A percentile compares a stretch with the other conserved stretches of the same genome.
phyloP scores from a whole-genome alignment of 2,113 vertebrate genomes.

The Pachyramphus minor region DNA sequence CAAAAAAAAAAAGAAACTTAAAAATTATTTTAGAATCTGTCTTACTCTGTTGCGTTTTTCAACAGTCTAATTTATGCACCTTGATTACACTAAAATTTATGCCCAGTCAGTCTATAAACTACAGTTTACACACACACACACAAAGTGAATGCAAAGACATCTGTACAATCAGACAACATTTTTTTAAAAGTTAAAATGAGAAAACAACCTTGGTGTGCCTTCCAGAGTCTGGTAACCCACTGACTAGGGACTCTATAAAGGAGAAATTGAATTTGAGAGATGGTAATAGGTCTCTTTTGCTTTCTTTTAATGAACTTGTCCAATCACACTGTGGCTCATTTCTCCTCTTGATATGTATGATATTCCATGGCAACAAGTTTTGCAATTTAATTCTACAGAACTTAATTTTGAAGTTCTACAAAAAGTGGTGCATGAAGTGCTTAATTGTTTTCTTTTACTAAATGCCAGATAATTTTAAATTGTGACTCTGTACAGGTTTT shows the following conservation, averaged over 20 bases:
- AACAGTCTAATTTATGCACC: neutral
- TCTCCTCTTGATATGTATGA: neutral
- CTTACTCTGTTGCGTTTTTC: neutral
- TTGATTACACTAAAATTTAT: neutral
- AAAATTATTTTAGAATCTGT: neutral
- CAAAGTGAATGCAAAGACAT: neutral
- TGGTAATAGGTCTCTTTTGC: neutral
- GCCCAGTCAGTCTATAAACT: neutral
- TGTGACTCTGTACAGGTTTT: neutral
- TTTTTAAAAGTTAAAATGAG: neutral
- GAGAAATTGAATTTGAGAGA: neutral
- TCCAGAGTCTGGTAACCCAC: neutral
- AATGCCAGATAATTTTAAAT: neutral
- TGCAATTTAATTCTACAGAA: neutral
- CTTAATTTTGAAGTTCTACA: neutral
- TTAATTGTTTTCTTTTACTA: neutral
- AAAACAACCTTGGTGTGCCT: neutral
- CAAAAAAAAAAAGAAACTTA: neutral
- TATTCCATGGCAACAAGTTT: neutral
- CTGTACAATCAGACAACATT: neutral
- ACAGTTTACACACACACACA: neutral
- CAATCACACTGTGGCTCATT: neutral
- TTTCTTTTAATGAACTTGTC: neutral
- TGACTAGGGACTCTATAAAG: neutral
- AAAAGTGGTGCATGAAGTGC: neutral